Evolutionary conservation across 1,140 invertebrate species (phyloP), one percentile per base, ranked within the genome.

Genomic region (Drosophila arawakana): DNA sequence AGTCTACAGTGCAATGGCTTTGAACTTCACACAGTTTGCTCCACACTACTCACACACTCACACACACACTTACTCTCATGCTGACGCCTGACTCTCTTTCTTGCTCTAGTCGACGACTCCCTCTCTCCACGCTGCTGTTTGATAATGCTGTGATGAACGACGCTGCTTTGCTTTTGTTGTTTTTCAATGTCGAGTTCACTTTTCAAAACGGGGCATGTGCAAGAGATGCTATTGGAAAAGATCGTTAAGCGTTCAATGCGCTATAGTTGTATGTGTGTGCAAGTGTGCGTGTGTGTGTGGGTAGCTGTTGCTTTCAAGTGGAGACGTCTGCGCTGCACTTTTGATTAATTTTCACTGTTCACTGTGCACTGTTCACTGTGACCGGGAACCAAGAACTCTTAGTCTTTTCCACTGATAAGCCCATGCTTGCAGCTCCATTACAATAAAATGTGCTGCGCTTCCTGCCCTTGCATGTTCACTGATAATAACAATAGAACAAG

Each of bases 181-280:
- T 78, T 61, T 88, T 88, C 84, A 88, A 88, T 88, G 84, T 88
- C 84, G 84, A 88, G 84, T 89, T 88, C 84, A 84, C 84, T 88
- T 88, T 88, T 88, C 63, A 85, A 85, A 86, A 69, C 78, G 66
- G 81, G 43, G 55, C 75, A 76, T 86, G 66, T 70, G 62, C 76
- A 77, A 25, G 73, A 55, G 73, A 55, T 62, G 83, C 80, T 88
- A 88, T 88, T 77, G 80, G 72, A 72, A 80, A 72, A 81, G 84
- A 89, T 89, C 84, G 80, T 89, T 89, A 85, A 89, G 83, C 84
- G 85, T 76, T 84, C 84, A 88, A 80, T 88, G 83, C 73, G 61
- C 81, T 67, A 69, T 69, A 37, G 60, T 52, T 54, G 65, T 11
- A 34, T 46, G 11, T 50, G 37, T 41, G 10, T 43, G 34, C 39